Percentiles rank a stretch among this genome's conserved stretches.
Conservation (phyloP, 2,888 invertebrate genomes). For the Notodonta dromedarius region DNA sequence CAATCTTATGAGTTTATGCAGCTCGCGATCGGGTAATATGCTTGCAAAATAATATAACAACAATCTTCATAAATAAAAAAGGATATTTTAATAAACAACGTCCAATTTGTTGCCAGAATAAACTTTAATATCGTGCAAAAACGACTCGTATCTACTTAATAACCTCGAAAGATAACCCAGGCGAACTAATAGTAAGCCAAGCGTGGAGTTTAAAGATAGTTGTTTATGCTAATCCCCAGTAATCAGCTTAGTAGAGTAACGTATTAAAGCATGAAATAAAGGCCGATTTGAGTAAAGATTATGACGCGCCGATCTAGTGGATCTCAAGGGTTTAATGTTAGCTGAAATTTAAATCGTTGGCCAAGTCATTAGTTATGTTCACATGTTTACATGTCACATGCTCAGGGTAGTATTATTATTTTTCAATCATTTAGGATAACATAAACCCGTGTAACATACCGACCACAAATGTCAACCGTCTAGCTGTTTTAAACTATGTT, state of each 20-base stretch:
- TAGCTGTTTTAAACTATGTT: no score
- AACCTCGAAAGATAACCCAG: not conserved
- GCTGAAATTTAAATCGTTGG: no score
- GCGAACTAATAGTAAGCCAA: conserved; percentile 1
- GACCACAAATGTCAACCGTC: no score
- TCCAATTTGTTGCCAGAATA: not conserved
- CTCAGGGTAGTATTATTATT: no score
- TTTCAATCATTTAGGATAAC: no score
- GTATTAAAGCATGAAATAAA: conserved; percentile 27
- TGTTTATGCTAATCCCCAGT: conserved; percentile 13
- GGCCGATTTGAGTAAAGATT: conserved; percentile 21
- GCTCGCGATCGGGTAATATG: not conserved
- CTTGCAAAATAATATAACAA: not conserved
- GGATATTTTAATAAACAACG: conserved; percentile 1
- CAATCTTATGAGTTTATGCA: not conserved
- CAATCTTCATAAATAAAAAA: not conserved
- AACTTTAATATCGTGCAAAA: conserved; percentile 1
- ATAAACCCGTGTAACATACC: no score
- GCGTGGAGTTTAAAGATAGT: not conserved
- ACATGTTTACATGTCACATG: no score
- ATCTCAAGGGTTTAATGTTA: not conserved
- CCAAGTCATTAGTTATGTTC: no score
- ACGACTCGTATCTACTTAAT: conserved; percentile 1
- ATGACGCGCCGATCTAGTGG: conserved; percentile 12
- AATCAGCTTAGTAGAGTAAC: conserved; percentile 12